A percentile compares a stretch with the other conserved stretches of the same genome.
phyloP scores from a whole-genome alignment of 2,113 vertebrate species.

The Meleagris gallopavo region DNA sequence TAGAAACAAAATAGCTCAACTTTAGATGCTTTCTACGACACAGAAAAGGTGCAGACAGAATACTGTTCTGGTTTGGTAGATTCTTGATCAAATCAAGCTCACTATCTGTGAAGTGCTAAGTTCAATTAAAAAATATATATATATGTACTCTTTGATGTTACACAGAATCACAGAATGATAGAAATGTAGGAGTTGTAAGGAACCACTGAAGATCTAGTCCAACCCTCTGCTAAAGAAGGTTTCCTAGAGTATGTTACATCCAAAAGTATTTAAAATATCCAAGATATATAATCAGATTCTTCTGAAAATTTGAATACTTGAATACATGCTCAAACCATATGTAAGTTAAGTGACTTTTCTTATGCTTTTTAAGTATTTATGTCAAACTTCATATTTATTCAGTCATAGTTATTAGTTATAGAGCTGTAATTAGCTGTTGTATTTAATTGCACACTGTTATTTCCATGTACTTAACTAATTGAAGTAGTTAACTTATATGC shows the following conservation, averaged over 20 bases:
- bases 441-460: conserved; percentile 50
- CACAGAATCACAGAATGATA: neutral
- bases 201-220: neutral
- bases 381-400: conserved; percentile 38
- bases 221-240: neutral
- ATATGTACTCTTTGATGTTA: neutral
- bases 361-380: conserved; percentile 14
- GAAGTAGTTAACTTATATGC: conserved; percentile 48
- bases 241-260: neutral
- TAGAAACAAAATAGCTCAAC: neutral
- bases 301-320: neutral
- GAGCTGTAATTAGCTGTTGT: conserved; percentile 48
- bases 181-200: neutral
- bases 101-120: neutral
- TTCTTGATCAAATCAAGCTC: neutral
- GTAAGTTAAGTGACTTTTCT: neutral
- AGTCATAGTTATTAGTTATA: conserved; percentile 47
- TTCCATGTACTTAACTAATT: conserved; percentile 51
- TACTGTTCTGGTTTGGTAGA: neutral
- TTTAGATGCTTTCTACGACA: neutral
- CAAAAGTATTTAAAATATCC: neutral
- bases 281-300: neutral
- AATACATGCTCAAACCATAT: neutral
- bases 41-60: neutral
- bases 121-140: neutral